Percentiles rank a stretch among this genome's conserved stretches.
Evolutionary conservation across 2,888 invertebrate genomes (phyloP).

Genomic region (Meghimatium bilineatum): DNA sequence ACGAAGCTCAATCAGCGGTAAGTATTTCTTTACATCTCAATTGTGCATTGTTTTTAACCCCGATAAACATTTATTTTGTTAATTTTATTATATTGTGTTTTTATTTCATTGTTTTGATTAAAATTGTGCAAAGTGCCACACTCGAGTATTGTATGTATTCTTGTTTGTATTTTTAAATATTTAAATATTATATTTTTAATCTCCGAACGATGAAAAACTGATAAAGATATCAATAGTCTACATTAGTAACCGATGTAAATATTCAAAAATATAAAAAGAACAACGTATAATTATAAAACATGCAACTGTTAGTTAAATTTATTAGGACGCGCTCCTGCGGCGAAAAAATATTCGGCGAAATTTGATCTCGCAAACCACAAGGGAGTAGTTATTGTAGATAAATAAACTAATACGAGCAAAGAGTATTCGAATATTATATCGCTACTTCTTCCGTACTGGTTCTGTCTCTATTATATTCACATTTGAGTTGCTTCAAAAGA

Average conservation of each 20-base stretch:
- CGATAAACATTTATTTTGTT: not conserved
- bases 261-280: no score
- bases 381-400: not conserved
- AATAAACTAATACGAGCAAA: no score
- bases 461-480: no score
- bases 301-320: not conserved
- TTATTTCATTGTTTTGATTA: not conserved
- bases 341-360: not conserved
- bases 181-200: not conserved
- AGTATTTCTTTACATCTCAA: not conserved
- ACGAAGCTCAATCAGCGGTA: not conserved
- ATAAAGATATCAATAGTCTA: no score
- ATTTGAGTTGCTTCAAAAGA: no score
- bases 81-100: not conserved
- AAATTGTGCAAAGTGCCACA: no score
- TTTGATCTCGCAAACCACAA: not conserved
- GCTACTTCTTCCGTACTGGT: no score
- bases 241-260: no score
- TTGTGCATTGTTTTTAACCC: not conserved
- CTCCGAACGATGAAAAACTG: not conserved
- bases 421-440: no score
- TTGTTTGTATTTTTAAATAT: not conserved
- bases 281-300: not conserved
- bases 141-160: no score
- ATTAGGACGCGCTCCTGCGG: not conserved